Evolutionary conservation across 2,113 vertebrate species (phyloP).

Genomic region (Microcebus ravelobensis): DNA sequence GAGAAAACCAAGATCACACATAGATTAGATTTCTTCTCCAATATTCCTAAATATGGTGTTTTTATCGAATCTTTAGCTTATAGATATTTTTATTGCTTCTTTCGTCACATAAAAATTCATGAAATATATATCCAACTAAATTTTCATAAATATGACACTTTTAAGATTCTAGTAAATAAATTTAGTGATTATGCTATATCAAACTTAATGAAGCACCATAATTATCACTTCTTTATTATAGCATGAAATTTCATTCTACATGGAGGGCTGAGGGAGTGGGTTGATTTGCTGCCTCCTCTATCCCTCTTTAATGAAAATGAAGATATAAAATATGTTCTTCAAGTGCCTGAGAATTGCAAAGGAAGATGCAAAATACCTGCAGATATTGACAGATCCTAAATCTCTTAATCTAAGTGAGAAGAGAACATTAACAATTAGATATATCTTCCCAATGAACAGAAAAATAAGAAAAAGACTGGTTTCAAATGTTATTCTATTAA

Average conservation of each 20-base stretch:
- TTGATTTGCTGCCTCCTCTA: neutral
- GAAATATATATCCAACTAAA: neutral
- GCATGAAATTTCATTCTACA: neutral
- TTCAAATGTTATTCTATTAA: neutral
- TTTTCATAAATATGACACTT: neutral
- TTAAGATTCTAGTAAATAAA: slow-evolving; percentile 37
- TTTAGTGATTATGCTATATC: slow-evolving; percentile 19
- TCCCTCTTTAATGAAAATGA: neutral
- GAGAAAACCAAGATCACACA: neutral
- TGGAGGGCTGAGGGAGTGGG: neutral
- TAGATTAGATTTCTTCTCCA: neutral
- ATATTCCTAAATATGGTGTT: neutral
- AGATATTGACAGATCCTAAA: neutral
- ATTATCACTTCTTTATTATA: slow-evolving; percentile 16
- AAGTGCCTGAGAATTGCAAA: neutral
- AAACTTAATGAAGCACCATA: slow-evolving; percentile 35
- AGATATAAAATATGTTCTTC: neutral
- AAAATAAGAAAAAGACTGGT: neutral
- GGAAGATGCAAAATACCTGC: neutral
- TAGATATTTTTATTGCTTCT: slow-evolving; percentile 36
- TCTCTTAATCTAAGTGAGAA: neutral
- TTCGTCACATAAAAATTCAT: neutral
- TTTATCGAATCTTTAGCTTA: slow-evolving; percentile 13
- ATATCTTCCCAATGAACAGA: neutral
- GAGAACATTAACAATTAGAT: neutral